These are phyloP conservation scores for Platichthys flesus DNA, from an alignment of 2,113 vertebrate genomes.

Conservation along the genomic window DNA sequence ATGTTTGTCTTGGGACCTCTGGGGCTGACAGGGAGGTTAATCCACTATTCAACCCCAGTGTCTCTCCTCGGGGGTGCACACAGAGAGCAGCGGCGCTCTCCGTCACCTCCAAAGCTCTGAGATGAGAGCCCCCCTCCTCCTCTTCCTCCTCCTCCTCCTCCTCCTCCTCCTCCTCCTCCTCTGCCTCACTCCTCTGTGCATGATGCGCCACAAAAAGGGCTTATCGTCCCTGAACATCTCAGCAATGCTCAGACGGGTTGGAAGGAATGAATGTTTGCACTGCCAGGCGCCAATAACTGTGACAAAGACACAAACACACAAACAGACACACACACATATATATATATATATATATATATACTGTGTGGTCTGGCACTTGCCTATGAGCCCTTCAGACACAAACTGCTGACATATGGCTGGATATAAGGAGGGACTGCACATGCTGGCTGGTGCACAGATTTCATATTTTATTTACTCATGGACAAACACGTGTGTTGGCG, in stretches of 20 bases:
- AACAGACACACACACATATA: background rate
- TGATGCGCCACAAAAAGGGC: conserved; percentile 30
- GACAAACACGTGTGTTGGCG: conserved; percentile 1
- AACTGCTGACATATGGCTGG: conserved; percentile 11
- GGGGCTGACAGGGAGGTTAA: conserved; percentile 64
- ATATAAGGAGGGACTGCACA: conserved; percentile 9
- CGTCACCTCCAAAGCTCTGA: conserved; percentile 44
- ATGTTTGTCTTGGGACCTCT: conserved; percentile 53
- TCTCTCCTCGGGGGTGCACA: conserved; percentile 32
- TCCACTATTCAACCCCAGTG: conserved; percentile 61
- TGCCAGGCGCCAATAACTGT: conserved; percentile 51
- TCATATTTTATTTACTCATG: background rate
- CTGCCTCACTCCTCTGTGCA: background rate
- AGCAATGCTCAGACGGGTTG: conserved; percentile 32
- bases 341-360: background rate
- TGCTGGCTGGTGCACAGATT: background rate
- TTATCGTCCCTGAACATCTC: conserved; percentile 53
- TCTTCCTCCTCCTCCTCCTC: background rate
- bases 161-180: background rate
- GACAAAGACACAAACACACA: background rate
- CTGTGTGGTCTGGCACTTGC: conserved; percentile 6
- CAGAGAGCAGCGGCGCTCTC: conserved; percentile 31
- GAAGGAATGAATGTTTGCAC: conserved; percentile 52
- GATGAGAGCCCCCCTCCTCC: background rate
- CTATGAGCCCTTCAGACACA: background rate